Conservation (phyloP, 23 tunicate genomes). For the Styela clava region DNA sequence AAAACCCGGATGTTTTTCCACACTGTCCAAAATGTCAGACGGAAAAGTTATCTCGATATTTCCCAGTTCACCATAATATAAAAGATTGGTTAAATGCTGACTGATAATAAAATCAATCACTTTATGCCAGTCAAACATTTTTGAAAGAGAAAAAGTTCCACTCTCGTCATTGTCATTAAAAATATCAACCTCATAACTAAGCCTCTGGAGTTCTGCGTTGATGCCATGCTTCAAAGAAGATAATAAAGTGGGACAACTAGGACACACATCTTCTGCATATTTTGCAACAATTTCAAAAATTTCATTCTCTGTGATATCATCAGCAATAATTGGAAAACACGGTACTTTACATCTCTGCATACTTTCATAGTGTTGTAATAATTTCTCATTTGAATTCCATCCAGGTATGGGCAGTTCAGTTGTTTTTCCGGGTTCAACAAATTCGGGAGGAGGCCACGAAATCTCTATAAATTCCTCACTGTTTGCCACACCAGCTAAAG, state of each 20-base stretch:
- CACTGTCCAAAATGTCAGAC: slow-evolving; percentile 2
- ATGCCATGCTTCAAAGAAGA: not conserved
- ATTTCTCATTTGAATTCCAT: slow-evolving; percentile 16
- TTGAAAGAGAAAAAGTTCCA: not conserved
- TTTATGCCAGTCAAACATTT: slow-evolving; percentile 10
- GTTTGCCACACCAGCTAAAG: slow-evolving; percentile 14
- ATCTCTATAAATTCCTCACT: slow-evolving; percentile 17
- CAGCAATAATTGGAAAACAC: not conserved
- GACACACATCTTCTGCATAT: slow-evolving; percentile 10
- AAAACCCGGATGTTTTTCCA: slow-evolving; percentile 5
- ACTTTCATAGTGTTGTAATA: not conserved
- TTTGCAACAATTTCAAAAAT: not conserved
- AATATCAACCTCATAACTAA: not conserved
- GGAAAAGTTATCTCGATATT: not conserved
- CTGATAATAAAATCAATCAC: slow-evolving; percentile 15
- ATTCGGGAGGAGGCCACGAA: slow-evolving; percentile 65
- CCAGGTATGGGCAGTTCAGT: not conserved
- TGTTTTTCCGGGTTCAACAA: not conserved
- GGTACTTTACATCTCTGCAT: slow-evolving; percentile 16
- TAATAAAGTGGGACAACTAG: slow-evolving; percentile 1
- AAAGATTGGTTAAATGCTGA: slow-evolving; percentile 10
- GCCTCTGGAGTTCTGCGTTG: not conserved
- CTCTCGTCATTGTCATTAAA: not conserved
- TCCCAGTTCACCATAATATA: slow-evolving; percentile 1
- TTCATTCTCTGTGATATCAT: not conserved